Percentiles rank a stretch among this genome's conserved stretches.
phyloP scores from a whole-genome alignment of 2,797 vertebrate genomes.

The Muscicapa comitata region DNA sequence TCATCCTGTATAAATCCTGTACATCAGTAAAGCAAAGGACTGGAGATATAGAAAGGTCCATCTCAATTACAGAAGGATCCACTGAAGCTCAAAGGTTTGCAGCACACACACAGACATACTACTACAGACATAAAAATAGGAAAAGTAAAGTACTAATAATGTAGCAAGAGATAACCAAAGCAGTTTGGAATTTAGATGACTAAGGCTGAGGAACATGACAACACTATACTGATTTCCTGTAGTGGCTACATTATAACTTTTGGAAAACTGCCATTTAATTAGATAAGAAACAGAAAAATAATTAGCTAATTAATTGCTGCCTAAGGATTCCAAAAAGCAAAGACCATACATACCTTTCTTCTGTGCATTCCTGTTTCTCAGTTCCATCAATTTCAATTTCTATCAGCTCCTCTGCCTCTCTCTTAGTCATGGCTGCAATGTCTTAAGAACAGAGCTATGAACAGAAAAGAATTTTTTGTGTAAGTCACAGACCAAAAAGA shows the following conservation, averaged over 20 bases:
- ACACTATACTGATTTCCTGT: neutral
- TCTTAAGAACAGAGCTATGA: conserved; percentile 54
- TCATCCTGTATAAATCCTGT: neutral
- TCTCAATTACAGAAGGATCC: neutral
- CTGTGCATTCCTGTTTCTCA: conserved; percentile 81
- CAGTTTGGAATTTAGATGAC: neutral
- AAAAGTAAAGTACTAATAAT: neutral
- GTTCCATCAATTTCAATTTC: conserved; percentile 98
- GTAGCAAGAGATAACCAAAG: neutral
- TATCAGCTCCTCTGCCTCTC: conserved; percentile 96
- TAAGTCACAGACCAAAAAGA: neutral
- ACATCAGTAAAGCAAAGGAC: neutral
- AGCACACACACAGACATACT: neutral
- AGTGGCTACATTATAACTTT: neutral
- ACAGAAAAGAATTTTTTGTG: neutral
- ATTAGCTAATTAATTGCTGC: neutral
- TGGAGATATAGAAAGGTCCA: neutral
- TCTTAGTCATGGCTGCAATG: conserved; percentile 88
- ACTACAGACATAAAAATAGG: neutral
- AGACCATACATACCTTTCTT: conserved; percentile 74
- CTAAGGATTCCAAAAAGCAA: neutral
- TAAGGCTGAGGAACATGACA: neutral
- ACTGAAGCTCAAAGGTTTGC: neutral
- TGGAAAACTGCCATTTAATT: neutral
- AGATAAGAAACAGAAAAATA: neutral